Base-by-base conservation (phyloP, 2,797 vertebrate species). In the Psittacula derbiana region DNA sequence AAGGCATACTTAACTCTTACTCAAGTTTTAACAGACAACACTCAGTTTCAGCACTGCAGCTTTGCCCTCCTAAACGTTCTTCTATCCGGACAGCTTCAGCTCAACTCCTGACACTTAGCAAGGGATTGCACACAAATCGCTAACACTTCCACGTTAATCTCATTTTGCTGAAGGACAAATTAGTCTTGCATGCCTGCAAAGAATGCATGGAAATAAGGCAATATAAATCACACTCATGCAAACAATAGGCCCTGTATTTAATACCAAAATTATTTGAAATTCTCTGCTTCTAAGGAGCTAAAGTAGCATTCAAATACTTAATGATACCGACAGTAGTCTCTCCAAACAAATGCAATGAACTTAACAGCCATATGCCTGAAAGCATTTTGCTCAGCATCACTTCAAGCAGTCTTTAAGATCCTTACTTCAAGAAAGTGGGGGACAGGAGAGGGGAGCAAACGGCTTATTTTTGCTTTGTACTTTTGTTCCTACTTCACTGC, bases 11-110 rank as follows among this genome's bases (percentile, higher is more conserved):
- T 49, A 92, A 64, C 65, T 95, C 79, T 91, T 82, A 50, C 64
- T 76, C 40, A 84, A 46, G 52, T 79, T 94, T 83, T 89, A 92
- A 57, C 12, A 69, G 36, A 83, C 60, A 84, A 84, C 79, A 24
- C 30, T 76, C 23, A 40, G 25, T 70, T 89, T 89, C 72, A 75
- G 50, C 76, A 53, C 41, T 64, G 30, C 6, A 38, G 72, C 44
- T 86, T 61, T 47, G 31, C n/a, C 38, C n/a, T 90, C 62, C 43
- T 49, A 12, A 44, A 24, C 82, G n/a, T n/a, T 87, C 44, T 64
- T 87, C 47, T 64, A 4, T n/a, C 41, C 12, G 21, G 44, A 67
- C 27, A 66, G 36, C 53, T 89, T 36, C 28, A 28, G 11, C 30
- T 40, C 40, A 11, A 16, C 6, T 46, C 60, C 74, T 71, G 71